phyloP scores from a whole-genome alignment of 2,113 vertebrate genomes.

The Acanthochromis polyacanthus region DNA sequence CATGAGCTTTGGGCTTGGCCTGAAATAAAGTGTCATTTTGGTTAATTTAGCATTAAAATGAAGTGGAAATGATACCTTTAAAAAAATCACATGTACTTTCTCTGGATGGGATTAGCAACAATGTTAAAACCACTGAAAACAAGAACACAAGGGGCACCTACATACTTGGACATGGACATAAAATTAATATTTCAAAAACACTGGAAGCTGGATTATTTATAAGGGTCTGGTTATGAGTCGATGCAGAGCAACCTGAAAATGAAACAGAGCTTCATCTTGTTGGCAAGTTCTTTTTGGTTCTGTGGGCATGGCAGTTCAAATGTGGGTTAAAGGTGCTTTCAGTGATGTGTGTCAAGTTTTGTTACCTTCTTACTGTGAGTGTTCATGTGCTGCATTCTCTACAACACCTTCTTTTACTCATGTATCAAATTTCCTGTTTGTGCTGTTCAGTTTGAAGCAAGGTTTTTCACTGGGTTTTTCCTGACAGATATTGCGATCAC shows the following conservation, averaged over 20 bases:
- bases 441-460: neutral
- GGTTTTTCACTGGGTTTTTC: too few relatives aligned
- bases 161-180: too few relatives aligned
- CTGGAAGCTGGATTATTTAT: too few relatives aligned
- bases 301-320: neutral
- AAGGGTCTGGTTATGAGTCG: too few relatives aligned
- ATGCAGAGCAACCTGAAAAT: neutral
- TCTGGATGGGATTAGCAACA: too few relatives aligned
- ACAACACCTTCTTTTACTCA: neutral
- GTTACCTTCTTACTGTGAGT: too few relatives aligned
- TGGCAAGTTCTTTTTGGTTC: neutral
- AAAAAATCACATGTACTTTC: too few relatives aligned
- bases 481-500: too few relatives aligned
- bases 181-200: too few relatives aligned
- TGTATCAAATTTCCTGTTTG: neutral
- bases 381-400: neutral
- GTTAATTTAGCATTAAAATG: neutral
- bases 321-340: neutral
- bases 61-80: too few relatives aligned
- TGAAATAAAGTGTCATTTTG: neutral
- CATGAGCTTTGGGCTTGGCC: neutral
- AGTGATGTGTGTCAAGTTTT: neutral
- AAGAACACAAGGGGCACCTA: too few relatives aligned
- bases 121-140: too few relatives aligned
- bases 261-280: neutral